Percentiles rank a stretch among this genome's conserved stretches.
These are phyloP conservation scores for Troides aeacus DNA, from an alignment of 2,888 invertebrate genomes.

Conservation along the genomic window DNA sequence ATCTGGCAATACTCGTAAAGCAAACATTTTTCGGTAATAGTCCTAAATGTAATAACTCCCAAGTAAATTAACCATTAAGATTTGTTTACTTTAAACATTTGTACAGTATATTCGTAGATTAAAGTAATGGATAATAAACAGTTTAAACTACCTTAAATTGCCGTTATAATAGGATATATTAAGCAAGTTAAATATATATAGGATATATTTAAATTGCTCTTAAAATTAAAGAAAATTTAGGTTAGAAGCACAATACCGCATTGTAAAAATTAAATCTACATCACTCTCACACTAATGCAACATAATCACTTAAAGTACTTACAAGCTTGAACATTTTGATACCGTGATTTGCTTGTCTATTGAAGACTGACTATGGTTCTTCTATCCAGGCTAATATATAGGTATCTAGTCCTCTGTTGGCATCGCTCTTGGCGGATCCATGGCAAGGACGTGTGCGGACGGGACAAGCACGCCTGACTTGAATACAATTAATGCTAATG, in stretches of 20 bases:
- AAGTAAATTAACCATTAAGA: no score
- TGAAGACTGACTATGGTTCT: conserved; percentile 55
- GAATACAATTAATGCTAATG: conserved; percentile 51
- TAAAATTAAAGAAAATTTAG: not conserved
- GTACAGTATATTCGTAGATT: no score
- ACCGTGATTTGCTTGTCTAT: conserved; percentile 49
- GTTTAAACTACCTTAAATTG: no score
- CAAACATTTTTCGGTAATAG: no score
- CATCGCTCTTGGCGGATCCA: conserved; percentile 59
- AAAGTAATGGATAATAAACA: no score
- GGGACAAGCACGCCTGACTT: conserved; percentile 54
- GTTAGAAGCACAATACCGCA: not conserved
- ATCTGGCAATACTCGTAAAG: no score
- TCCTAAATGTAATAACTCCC: no score
- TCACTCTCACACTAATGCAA: not conserved
- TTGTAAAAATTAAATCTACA: not conserved
- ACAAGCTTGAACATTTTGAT: conserved; percentile 78
- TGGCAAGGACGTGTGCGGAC: conserved; percentile 56
- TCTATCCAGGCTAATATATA: conserved; percentile 62
- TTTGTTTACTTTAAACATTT: no score
- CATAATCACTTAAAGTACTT: conserved; percentile 42
- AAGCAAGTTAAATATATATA: no score
- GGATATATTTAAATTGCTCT: not conserved
- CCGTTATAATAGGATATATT: no score
- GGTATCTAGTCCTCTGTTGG: conserved; percentile 64